Conservation (phyloP, 2,797 vertebrate species). For the Hyperoplus immaculatus region DNA sequence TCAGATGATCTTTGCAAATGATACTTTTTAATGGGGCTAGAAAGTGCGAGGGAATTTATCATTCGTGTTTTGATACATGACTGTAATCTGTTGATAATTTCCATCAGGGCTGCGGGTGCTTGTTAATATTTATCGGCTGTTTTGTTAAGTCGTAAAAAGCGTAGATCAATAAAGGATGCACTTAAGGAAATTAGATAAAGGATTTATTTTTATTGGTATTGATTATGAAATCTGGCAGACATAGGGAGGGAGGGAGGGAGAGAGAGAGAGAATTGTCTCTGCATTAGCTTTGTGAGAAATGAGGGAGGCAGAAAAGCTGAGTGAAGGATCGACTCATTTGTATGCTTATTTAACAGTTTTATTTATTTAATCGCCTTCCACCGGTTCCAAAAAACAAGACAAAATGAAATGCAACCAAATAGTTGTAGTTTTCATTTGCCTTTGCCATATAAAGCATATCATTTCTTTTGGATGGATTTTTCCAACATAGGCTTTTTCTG, state of each 20-base stretch:
- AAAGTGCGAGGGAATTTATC: constrained; percentile 56
- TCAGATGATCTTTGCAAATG: constrained; percentile 70
- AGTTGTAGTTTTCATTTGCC: background rate
- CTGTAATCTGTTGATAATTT: constrained; percentile 69
- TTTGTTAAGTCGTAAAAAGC: constrained; percentile 67
- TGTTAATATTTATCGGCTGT: constrained; percentile 68
- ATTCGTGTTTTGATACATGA: constrained; percentile 61
- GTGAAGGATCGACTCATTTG: background rate
- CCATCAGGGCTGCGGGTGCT: constrained; percentile 46
- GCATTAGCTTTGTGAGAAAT: constrained; percentile 19
- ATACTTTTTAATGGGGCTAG: constrained; percentile 66
- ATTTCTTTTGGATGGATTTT: background rate
- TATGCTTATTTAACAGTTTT: background rate
- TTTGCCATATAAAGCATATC: background rate
- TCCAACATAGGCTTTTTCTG: background rate
- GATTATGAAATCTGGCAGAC: constrained; percentile 55
- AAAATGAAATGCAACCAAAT: background rate
- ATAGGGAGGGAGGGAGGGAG: background rate
- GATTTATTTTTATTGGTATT: constrained; percentile 76
- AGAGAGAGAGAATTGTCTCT: background rate
- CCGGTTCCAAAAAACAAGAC: background rate
- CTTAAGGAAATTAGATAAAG: constrained; percentile 76
- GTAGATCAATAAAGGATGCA: constrained; percentile 71
- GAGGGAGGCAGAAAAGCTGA: constrained; percentile 7
- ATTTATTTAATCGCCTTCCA: background rate